Evolutionary conservation across 1,140 invertebrate species (phyloP).

Genomic region (Neocloeon triangulifer): DNA sequence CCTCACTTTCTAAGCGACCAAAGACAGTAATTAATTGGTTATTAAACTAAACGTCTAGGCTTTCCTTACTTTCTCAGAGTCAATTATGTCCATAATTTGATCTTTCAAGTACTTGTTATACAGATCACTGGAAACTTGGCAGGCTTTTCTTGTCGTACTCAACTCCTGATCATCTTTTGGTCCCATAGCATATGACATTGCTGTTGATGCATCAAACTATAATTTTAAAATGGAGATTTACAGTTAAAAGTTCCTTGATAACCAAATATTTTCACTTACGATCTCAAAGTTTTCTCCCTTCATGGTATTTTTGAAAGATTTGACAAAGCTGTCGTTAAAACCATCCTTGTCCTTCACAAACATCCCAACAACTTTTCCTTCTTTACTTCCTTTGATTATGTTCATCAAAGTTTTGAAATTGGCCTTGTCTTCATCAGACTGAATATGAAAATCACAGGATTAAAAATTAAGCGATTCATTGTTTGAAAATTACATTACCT

Average conservation of each 20-base stretch:
- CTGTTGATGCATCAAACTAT: conserved; percentile 64
- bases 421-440: conserved; percentile 85
- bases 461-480: conserved; percentile 6
- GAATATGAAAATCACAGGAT: conserved; percentile 15
- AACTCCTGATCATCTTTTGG: conserved; percentile 91
- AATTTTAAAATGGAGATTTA: conserved; percentile 8
- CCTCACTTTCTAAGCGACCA: conserved; percentile 52
- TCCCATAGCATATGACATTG: conserved; percentile 71
- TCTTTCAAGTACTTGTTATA: conserved; percentile 93
- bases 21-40: conserved; percentile 1
- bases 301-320: conserved; percentile 61
- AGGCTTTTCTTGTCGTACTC: conserved; percentile 82
- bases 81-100: conserved; percentile 97
- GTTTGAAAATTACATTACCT: conserved; percentile 30
- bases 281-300: conserved; percentile 59
- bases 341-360: conserved; percentile 92
- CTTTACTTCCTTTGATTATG: conserved; percentile 68
- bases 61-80: conserved; percentile 63
- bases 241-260: background rate
- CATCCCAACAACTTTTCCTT: conserved; percentile 75
- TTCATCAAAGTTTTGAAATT: conserved; percentile 79
- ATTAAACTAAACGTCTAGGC: conserved; percentile 1
- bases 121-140: conserved; percentile 76
- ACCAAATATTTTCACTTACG: conserved; percentile 16
- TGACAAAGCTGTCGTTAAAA: conserved; percentile 79